These are phyloP conservation scores for Troides oblongomaculatus DNA, from an alignment of 2,888 invertebrate genomes.

Conservation along the genomic window DNA sequence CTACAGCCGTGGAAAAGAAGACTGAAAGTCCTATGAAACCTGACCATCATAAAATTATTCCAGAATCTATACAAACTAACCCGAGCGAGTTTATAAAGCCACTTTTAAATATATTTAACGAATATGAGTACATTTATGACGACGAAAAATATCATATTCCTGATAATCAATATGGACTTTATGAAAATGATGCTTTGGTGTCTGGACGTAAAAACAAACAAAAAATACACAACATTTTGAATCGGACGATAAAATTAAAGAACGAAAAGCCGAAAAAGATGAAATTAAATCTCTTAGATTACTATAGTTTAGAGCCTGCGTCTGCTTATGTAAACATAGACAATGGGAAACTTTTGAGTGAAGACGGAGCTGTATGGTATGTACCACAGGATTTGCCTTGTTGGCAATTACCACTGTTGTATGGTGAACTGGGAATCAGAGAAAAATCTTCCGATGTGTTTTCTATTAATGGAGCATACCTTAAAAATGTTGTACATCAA, in stretches of 20 bases:
- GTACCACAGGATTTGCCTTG: slow-evolving; percentile 62
- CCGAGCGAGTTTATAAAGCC: neutral
- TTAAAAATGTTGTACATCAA: slow-evolving; percentile 51
- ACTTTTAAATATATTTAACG: slow-evolving; percentile 10
- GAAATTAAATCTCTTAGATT: slow-evolving; percentile 39
- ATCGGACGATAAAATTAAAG: slow-evolving; percentile 22
- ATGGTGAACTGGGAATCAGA: slow-evolving; percentile 49
- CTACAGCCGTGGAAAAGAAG: neutral
- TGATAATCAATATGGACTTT: neutral
- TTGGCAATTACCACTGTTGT: slow-evolving; percentile 64
- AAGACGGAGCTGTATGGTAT: slow-evolving; percentile 51
- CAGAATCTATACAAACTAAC: neutral
- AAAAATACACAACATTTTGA: neutral
- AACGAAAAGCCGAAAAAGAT: slow-evolving; percentile 35
- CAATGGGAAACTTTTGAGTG: slow-evolving; percentile 26
- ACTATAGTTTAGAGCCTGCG: slow-evolving; percentile 59
- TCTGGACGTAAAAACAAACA: slow-evolving; percentile 9
- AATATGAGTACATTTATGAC: slow-evolving; percentile 22
- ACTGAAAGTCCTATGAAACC: neutral
- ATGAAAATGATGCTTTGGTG: neutral
- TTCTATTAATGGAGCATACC: slow-evolving; percentile 42
- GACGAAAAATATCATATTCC: slow-evolving; percentile 8
- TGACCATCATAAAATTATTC: slow-evolving; percentile 4
- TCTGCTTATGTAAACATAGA: slow-evolving; percentile 34
- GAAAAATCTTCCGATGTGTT: slow-evolving; percentile 48